A percentile compares a stretch with the other conserved stretches of the same genome.
These are phyloP conservation scores for Ptilorrhoa leucosticta DNA, from an alignment of 2,113 vertebrate genomes.

Conservation along the genomic window DNA sequence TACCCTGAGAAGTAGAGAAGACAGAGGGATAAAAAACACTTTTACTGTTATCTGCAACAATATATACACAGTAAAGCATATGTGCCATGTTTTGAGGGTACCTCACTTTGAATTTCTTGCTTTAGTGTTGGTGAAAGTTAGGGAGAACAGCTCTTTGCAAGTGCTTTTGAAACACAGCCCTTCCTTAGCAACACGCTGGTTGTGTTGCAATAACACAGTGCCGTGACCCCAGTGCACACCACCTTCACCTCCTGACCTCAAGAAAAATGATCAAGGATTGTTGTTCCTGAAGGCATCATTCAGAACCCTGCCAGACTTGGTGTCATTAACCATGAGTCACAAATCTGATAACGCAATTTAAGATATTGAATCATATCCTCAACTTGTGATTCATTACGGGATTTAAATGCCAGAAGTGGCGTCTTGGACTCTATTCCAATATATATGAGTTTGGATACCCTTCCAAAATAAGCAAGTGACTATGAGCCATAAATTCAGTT, in stretches of 20 bases:
- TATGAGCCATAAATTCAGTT: conserved; percentile 21
- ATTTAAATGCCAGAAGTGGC: background rate
- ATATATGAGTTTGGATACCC: background rate
- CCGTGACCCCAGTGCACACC: background rate
- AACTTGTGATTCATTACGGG: background rate
- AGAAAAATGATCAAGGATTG: background rate
- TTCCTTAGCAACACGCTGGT: fast-evolving
- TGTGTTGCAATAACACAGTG: background rate
- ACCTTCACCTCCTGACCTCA: background rate
- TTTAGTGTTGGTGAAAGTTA: background rate
- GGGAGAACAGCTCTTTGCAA: background rate
- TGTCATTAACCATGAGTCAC: conserved; percentile 30
- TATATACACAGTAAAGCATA: background rate
- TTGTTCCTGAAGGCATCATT: background rate
- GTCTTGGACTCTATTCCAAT: background rate
- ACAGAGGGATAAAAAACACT: background rate
- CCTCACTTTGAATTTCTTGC: background rate
- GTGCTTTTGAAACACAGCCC: background rate
- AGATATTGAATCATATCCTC: conserved; percentile 25
- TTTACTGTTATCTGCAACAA: background rate
- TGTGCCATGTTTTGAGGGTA: background rate
- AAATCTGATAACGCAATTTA: conserved; percentile 21
- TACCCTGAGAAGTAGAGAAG: background rate
- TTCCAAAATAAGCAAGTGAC: conserved; percentile 43
- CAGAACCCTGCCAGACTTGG: background rate